Conservation (phyloP, 1,140 invertebrate genomes). For the Trichonephila clavata region DNA sequence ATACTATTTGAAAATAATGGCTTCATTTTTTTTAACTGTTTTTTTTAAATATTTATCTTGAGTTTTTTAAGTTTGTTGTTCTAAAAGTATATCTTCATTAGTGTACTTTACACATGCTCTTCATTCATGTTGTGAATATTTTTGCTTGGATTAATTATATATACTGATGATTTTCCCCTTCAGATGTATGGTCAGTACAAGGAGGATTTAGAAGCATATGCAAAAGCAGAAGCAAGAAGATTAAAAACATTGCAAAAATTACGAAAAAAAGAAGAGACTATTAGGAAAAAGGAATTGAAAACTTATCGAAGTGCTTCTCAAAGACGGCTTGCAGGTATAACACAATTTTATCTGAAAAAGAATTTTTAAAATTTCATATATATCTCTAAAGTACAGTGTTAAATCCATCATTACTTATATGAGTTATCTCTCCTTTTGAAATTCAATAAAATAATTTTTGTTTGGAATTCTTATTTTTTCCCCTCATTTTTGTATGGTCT, state of each 20-base stretch:
- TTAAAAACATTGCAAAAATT: slow-evolving; percentile 88
- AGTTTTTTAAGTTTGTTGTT: too few relatives aligned
- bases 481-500: neutral
- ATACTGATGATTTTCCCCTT: neutral
- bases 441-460: too few relatives aligned
- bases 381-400: too few relatives aligned
- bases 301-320: slow-evolving; percentile 81
- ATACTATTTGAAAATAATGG: too few relatives aligned
- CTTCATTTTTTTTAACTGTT: too few relatives aligned
- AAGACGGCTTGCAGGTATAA: slow-evolving; percentile 81
- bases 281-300: slow-evolving; percentile 80
- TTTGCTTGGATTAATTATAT: neutral
- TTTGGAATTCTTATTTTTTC: neutral
- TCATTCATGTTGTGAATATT: neutral
- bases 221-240: slow-evolving; percentile 92
- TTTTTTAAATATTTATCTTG: too few relatives aligned
- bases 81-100: too few relatives aligned
- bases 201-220: slow-evolving; percentile 95
- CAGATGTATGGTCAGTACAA: slow-evolving; percentile 99
- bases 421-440: too few relatives aligned
- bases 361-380: neutral
- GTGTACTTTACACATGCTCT: neutral
- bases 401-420: too few relatives aligned
- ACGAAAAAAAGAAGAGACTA: slow-evolving; percentile 87
- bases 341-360: neutral